Conservation (phyloP, 2,797 vertebrate species). For the Clarias platycephalus region DNA sequence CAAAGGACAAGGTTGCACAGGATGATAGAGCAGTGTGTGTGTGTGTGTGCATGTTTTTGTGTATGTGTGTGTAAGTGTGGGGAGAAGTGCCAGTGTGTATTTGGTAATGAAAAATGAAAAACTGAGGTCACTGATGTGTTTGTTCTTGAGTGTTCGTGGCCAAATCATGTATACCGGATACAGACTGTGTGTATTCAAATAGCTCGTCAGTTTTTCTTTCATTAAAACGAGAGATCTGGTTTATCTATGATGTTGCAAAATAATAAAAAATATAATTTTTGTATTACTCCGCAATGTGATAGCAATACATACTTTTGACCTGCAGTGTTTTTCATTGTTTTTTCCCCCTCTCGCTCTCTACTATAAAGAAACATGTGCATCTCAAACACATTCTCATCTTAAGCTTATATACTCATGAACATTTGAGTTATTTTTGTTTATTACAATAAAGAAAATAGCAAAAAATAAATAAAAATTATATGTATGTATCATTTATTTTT, state of each 20-base stretch:
- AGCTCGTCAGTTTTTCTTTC: background rate
- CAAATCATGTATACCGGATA: too few species aligned
- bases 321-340: background rate
- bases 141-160: background rate
- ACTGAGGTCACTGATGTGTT: background rate
- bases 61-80: background rate
- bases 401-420: background rate
- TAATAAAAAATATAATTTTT: background rate
- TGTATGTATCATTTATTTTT: too few species aligned
- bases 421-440: background rate
- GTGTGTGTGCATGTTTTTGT: too few species aligned
- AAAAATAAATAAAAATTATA: background rate
- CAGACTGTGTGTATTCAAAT: background rate
- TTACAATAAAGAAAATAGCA: background rate
- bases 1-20: conserved; percentile 24
- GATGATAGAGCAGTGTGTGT: background rate
- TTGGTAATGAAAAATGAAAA: background rate
- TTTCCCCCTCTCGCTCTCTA: background rate
- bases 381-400: background rate
- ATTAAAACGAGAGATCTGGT: background rate
- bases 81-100: background rate
- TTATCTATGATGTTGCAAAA: background rate
- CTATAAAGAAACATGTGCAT: background rate
- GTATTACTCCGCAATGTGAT: background rate
- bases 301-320: background rate